Evolutionary conservation across 2,113 vertebrate species (phyloP), one percentile per base, ranked within the genome.

Genomic region (Aplodontia rufa): DNA sequence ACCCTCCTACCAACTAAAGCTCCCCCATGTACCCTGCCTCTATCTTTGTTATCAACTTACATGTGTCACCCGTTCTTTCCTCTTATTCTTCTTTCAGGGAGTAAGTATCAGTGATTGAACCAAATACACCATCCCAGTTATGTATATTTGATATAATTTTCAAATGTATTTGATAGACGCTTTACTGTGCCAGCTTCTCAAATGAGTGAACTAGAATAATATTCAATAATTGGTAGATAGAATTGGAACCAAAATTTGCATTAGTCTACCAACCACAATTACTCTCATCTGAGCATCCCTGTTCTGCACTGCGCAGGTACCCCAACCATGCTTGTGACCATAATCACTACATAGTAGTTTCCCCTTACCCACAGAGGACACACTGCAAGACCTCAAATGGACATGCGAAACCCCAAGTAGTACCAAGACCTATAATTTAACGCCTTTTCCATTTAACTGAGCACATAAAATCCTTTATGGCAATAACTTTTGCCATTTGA

Each of bases 251-350:
- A 8, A 14, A 49, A 32, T 78, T 37, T 16, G 6, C 4, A 60
- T 42, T 7, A n/a, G 6, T 26, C 5, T 42, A 0, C 42, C 30
- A 28, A 10, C 17, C 5, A 35, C 0, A 1, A 22, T 7, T 0
- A 5, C 8, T n/a, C 30, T 87, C n/a, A 9, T 13, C 16, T 30
- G 8, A 5, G 30, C 22, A 7, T 16, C 13, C 40, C 49, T 69
- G 8, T 42, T 35, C 66, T 11, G 22, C 1, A 0, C 45, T 24
- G 42, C 1, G 5, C 60, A 7, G 16, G 12, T 35, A 5, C 26
- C n/a, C 17, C n/a, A 5, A 4, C 2, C 4, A 17, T 4, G 14
- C 20, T 8, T 72, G 40, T 37, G 74, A 9, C 26, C 37, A 55
- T 47, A 10, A 12, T 71, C 11, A 26, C 30, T 53, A 53, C 11